phyloP scores from a whole-genome alignment of 2,888 invertebrate species.

The Pristionchus fissidentatus region DNA sequence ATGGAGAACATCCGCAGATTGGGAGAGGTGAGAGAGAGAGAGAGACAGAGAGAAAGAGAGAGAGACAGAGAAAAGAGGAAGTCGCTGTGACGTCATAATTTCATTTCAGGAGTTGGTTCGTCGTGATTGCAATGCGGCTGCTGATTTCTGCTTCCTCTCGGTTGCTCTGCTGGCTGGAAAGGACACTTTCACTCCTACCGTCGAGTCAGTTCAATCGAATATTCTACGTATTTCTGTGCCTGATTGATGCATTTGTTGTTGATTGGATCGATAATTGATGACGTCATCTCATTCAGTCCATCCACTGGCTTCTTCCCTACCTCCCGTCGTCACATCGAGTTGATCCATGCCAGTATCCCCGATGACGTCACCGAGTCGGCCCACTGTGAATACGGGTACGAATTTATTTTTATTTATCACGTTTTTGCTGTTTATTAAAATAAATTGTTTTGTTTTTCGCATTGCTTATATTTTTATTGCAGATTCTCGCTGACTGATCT shows the following conservation, averaged over 20 bases:
- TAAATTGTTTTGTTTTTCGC: not conserved
- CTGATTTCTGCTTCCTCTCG: constrained; percentile 95
- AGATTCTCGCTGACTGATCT: constrained; percentile 69
- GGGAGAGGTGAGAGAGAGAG: constrained; percentile 81
- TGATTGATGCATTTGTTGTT: not conserved
- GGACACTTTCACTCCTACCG: constrained; percentile 60
- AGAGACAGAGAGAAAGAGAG: not conserved
- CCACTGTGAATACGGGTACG: constrained; percentile 58
- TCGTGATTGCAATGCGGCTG: constrained; percentile 88
- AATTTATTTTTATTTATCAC: not conserved
- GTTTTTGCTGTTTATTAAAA: not conserved
- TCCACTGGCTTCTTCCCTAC: not conserved
- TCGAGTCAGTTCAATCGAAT: constrained; percentile 42
- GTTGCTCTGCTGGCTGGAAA: constrained; percentile 79
- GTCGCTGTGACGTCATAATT: constrained; percentile 80
- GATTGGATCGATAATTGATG: not conserved
- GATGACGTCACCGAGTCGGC: constrained; percentile 64
- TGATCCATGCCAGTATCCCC: constrained; percentile 72
- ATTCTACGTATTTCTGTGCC: not conserved
- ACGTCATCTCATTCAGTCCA: not conserved
- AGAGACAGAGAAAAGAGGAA: constrained; percentile 84
- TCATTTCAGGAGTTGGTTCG: constrained; percentile 59
- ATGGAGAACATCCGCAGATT: constrained; percentile 42
- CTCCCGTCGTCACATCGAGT: constrained; percentile 61
- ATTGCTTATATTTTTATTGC: not conserved